Conservation (phyloP, 1,140 invertebrate genomes). For the Achroia grisella region DNA sequence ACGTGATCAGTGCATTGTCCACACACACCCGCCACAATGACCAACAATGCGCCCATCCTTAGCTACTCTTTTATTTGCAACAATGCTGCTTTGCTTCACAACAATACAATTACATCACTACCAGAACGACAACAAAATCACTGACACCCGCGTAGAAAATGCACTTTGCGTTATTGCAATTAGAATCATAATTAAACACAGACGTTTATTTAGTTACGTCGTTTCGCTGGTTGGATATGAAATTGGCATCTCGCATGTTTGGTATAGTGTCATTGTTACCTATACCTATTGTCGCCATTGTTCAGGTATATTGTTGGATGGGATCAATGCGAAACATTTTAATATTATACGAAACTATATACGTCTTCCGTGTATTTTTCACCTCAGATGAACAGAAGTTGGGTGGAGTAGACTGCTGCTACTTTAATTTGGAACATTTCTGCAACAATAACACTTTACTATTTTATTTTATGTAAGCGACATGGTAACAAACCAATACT, state of each 20-base stretch:
- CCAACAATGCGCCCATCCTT: constrained; percentile 62
- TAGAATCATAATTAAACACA: background rate
- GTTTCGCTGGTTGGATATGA: background rate
- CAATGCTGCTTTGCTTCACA: constrained; percentile 57
- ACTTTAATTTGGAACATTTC: too few relatives aligned
- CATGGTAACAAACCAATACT: too few relatives aligned
- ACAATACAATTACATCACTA: constrained; percentile 25
- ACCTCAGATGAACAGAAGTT: constrained; percentile 14
- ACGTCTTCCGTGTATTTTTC: constrained; percentile 53
- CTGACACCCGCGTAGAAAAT: background rate
- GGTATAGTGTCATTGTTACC: constrained; percentile 67
- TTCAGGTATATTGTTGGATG: constrained; percentile 46
- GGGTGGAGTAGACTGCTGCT: constrained; percentile 19
- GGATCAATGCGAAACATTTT: constrained; percentile 70
- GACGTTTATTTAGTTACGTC: background rate
- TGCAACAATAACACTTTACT: too few relatives aligned
- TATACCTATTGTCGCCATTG: constrained; percentile 63
- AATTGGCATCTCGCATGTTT: constrained; percentile 60
- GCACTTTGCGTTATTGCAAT: background rate
- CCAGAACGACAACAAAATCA: constrained; percentile 3
- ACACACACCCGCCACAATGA: constrained; percentile 65
- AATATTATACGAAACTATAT: constrained; percentile 70
- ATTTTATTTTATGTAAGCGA: too few relatives aligned
- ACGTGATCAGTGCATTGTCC: constrained; percentile 60
- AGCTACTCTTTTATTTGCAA: constrained; percentile 58